phyloP scores from a whole-genome alignment of 2,797 vertebrate genomes.

The Falco peregrinus region DNA sequence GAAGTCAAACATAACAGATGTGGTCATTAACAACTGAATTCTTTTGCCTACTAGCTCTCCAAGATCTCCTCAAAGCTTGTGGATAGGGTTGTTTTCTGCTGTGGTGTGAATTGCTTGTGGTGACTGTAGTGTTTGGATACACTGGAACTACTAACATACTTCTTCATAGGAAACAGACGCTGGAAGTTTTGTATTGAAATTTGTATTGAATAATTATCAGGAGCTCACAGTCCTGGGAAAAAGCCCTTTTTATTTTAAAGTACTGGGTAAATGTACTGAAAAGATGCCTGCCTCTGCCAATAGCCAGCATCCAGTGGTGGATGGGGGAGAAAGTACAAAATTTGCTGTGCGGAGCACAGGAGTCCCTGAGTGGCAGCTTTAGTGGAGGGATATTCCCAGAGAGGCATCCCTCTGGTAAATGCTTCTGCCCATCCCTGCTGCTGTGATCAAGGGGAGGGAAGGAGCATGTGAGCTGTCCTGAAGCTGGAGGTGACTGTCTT shows the following conservation, averaged over 20 bases:
- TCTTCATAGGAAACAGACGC: background rate
- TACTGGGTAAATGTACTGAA: background rate
- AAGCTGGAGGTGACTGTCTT: background rate
- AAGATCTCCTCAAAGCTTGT: background rate
- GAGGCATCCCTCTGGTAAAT: background rate
- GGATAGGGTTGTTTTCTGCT: background rate
- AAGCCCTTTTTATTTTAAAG: background rate
- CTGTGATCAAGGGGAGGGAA: background rate
- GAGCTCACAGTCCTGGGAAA: background rate
- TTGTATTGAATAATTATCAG: background rate
- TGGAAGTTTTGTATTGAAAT: background rate
- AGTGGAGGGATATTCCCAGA: background rate
- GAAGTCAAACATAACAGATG: background rate
- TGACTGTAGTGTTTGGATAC: background rate
- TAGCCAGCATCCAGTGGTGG: too few relatives aligned
- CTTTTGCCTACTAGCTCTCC: background rate
- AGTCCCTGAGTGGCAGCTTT: accelerated
- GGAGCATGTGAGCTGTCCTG: background rate
- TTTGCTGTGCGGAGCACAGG: accelerated
- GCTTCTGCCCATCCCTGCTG: background rate
- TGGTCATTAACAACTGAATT: background rate
- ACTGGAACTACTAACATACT: background rate
- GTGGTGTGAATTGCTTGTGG: background rate
- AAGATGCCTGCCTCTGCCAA: background rate
- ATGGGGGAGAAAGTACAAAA: too few relatives aligned